A percentile compares a stretch with the other conserved stretches of the same genome.
These are phyloP conservation scores for Tribolium freemani DNA, from an alignment of 2,888 invertebrate species.

Conservation along the genomic window DNA sequence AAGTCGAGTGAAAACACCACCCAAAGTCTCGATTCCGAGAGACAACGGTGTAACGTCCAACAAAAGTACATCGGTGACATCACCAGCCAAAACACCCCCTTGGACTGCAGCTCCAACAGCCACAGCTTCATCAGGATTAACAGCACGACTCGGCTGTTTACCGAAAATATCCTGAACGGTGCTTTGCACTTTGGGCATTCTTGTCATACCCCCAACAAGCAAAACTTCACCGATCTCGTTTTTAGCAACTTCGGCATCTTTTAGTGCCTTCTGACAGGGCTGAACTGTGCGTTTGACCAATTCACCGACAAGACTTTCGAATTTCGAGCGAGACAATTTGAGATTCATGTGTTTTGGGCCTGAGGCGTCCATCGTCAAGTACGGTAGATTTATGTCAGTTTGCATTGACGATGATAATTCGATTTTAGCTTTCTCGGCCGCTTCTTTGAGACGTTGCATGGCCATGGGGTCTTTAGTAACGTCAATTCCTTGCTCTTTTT, in stretches of 20 bases:
- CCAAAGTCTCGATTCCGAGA: conserved; percentile 97
- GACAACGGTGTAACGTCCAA: conserved; percentile 98
- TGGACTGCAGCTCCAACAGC: conserved; percentile 99
- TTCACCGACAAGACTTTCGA: conserved; percentile 92
- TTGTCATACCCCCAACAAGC: conserved; percentile 97
- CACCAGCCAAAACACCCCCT: conserved; percentile 95
- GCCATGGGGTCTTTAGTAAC: conserved; percentile 97
- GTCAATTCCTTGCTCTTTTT: conserved; percentile 93
- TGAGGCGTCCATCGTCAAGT: conserved; percentile 95
- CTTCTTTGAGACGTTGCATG: conserved; percentile 97
- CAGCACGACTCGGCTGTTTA: conserved; percentile 91
- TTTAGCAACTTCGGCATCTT: conserved; percentile 91
- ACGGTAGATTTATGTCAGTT: conserved; percentile 98
- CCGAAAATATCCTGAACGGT: conserved; percentile 91
- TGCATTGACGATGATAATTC: conserved; percentile 96
- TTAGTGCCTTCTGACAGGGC: conserved; percentile 88
- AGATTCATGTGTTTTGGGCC: conserved; percentile 99
- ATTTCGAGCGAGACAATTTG: conserved; percentile 93
- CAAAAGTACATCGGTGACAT: conserved; percentile 97
- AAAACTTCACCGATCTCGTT: conserved; percentile 97
- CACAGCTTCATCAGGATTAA: conserved; percentile 99
- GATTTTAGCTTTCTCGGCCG: conserved; percentile 98
- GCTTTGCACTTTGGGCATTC: conserved; percentile 91
- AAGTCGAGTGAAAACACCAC: conserved; percentile 79
- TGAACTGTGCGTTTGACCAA: conserved; percentile 91